phyloP scores from a whole-genome alignment of 2,113 vertebrate genomes.

The Anoura caudifer region DNA sequence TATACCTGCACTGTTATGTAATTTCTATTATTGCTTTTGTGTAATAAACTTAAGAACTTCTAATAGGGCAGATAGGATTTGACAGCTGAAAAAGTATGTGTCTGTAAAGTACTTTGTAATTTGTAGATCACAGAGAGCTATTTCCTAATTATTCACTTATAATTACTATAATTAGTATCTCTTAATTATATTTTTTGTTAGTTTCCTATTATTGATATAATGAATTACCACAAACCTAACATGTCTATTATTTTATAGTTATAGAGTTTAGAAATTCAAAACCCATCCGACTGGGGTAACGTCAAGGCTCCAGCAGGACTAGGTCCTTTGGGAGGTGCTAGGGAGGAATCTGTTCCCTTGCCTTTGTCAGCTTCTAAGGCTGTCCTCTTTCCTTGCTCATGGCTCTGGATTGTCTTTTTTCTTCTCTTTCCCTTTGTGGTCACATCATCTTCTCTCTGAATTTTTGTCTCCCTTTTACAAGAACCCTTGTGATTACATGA shows the following conservation, averaged over 20 bases:
- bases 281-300: not conserved
- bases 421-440: not conserved
- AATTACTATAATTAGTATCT: not conserved
- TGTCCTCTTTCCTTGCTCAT: accelerated
- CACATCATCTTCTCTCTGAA: not conserved
- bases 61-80: not conserved
- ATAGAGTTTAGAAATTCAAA: not conserved
- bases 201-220: not conserved
- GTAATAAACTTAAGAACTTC: not conserved
- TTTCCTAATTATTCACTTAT: not conserved
- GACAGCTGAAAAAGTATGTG: not conserved
- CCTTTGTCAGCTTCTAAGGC: not conserved
- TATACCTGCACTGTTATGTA: not conserved
- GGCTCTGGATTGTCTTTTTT: not conserved
- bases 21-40: not conserved
- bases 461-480: not conserved
- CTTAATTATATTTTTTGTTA: not conserved
- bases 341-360: not conserved
- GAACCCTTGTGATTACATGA: not conserved
- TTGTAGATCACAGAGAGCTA: not conserved
- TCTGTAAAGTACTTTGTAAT: not conserved
- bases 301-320: not conserved
- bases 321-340: not conserved
- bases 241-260: not conserved
- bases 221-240: not conserved